phyloP scores from a whole-genome alignment of 2,888 invertebrate genomes.

The Standfussiana lucernea region DNA sequence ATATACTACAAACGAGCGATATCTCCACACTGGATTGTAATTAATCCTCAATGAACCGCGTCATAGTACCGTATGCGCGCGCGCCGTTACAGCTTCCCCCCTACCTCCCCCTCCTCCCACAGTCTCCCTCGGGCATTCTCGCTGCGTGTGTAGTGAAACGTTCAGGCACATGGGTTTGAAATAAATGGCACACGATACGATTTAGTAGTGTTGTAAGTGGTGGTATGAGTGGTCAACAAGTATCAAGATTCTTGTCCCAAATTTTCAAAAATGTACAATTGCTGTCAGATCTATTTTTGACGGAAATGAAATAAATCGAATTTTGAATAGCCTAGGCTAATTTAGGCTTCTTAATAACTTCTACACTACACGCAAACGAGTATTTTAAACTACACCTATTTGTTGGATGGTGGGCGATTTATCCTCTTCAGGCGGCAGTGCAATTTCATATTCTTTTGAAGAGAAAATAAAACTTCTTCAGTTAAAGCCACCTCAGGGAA shows the following conservation, averaged over 20 bases:
- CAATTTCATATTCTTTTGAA: too few species aligned
- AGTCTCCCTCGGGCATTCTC: constrained; percentile 47
- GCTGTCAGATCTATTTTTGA: background rate
- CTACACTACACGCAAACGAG: too few species aligned
- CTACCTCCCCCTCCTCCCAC: constrained; percentile 23
- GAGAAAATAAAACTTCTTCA: background rate
- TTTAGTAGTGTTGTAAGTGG: background rate
- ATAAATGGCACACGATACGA: background rate
- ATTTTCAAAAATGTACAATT: background rate
- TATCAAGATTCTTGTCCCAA: background rate
- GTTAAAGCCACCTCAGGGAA: too few species aligned
- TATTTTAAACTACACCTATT: background rate
- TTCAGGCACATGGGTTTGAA: background rate
- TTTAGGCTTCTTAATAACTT: background rate
- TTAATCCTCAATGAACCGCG: constrained; percentile 63
- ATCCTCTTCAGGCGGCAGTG: background rate
- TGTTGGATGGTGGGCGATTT: background rate
- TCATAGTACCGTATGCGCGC: constrained; percentile 56
- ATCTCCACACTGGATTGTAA: constrained; percentile 39
- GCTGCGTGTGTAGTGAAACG: background rate
- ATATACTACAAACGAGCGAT: constrained; percentile 21
- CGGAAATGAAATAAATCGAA: background rate
- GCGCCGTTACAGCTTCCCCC: constrained; percentile 58
- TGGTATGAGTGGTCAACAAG: too few species aligned
- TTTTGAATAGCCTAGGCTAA: background rate